These are phyloP conservation scores for Latrodectus hesperus DNA, from an alignment of 2,888 invertebrate species.

Conservation along the genomic window DNA sequence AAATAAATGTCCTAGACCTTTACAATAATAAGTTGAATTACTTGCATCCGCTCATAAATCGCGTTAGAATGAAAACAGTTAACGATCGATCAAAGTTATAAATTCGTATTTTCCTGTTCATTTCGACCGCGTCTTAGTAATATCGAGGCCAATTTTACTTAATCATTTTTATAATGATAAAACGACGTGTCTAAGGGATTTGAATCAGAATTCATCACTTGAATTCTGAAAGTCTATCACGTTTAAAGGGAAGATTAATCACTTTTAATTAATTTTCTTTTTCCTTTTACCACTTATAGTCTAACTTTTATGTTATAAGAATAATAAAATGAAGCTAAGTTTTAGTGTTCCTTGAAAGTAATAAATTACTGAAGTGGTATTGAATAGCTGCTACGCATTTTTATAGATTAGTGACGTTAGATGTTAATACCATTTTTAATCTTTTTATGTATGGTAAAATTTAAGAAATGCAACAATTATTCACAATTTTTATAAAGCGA, in stretches of 20 bases:
- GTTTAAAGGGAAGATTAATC: constrained; percentile 22
- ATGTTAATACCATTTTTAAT: too few species aligned
- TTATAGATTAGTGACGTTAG: too few species aligned
- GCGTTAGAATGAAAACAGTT: not conserved
- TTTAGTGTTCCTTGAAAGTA: too few species aligned
- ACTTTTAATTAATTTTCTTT: constrained; percentile 20
- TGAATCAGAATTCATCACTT: constrained; percentile 27
- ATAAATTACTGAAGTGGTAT: too few species aligned
- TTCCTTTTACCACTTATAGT: too few species aligned
- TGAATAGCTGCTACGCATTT: too few species aligned
- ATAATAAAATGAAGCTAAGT: too few species aligned
- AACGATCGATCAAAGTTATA: constrained; percentile 28
- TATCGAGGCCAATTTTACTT: constrained; percentile 6
- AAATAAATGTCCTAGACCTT: constrained; percentile 4
- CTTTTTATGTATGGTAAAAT: too few species aligned
- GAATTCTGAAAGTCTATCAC: constrained; percentile 22
- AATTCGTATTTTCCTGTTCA: constrained; percentile 5
- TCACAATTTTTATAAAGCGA: too few species aligned
- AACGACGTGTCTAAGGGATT: constrained; percentile 22
- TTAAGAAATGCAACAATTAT: too few species aligned
- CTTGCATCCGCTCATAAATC: constrained; percentile 4
- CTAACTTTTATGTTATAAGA: too few species aligned
- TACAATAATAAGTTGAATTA: not conserved
- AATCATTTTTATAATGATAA: constrained; percentile 36
- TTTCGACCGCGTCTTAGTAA: constrained; percentile 7